These are phyloP conservation scores for Alosa alosa DNA, from an alignment of 2,113 vertebrate genomes.

Conservation along the genomic window DNA sequence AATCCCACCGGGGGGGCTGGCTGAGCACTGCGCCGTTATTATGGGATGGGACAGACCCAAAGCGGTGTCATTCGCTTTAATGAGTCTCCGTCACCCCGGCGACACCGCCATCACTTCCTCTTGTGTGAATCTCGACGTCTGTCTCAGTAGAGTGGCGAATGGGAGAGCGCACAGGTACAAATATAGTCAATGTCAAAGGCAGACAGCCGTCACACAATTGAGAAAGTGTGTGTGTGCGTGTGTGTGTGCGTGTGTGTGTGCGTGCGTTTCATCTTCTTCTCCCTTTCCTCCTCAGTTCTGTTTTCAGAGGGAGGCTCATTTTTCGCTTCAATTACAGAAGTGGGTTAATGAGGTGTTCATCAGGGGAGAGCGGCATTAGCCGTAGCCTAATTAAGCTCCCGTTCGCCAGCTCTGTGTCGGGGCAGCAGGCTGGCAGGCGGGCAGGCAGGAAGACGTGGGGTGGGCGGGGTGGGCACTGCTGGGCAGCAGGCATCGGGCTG, in stretches of 20 bases:
- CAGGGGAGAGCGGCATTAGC: slow-evolving; percentile 61
- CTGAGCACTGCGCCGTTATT: background rate
- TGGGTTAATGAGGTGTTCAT: slow-evolving; percentile 70
- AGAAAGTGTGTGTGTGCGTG: background rate
- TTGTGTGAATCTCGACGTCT: slow-evolving; percentile 25
- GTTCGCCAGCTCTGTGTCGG: slow-evolving; percentile 48
- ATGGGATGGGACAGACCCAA: slow-evolving; percentile 19
- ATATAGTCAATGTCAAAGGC: slow-evolving; percentile 46
- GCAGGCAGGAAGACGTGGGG: background rate
- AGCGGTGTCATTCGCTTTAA: slow-evolving; percentile 27
- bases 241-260: slow-evolving; percentile 20
- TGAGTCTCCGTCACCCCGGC: slow-evolving; percentile 22
- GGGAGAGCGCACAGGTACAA: slow-evolving; percentile 26
- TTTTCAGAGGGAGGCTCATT: slow-evolving; percentile 66
- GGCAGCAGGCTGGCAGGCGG: background rate
- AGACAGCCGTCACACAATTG: slow-evolving; percentile 11
- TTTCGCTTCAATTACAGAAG: slow-evolving; percentile 70
- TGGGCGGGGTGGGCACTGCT: background rate
- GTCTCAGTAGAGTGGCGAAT: slow-evolving; percentile 24
- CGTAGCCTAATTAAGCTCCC: slow-evolving; percentile 68
- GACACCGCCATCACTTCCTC: slow-evolving; percentile 24
- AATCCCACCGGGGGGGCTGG: too few species aligned
- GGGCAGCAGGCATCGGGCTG: background rate
- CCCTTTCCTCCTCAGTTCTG: slow-evolving; percentile 22
- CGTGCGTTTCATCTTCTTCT: background rate